phyloP scores from a whole-genome alignment of 1,140 invertebrate genomes.

The Drosophila mayri region DNA sequence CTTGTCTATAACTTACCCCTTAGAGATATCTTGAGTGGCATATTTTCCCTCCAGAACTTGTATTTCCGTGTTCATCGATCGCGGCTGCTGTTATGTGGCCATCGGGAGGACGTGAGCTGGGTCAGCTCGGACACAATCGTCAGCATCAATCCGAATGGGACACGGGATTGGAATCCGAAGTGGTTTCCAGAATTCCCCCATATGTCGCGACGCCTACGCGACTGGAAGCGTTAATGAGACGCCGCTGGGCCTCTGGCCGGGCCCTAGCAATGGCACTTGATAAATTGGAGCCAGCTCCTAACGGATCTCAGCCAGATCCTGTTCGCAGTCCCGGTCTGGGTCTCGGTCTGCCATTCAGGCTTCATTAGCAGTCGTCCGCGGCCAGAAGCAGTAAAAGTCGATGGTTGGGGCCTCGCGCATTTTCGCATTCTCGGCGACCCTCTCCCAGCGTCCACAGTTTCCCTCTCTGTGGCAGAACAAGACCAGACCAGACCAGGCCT shows the following conservation, averaged over 20 bases:
- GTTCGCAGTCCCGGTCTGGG: conserved; percentile 23
- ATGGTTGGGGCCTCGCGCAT: conserved; percentile 12
- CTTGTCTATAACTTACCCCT: background rate
- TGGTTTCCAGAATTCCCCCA: conserved; percentile 24
- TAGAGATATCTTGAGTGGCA: background rate
- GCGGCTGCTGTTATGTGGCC: conserved; percentile 15
- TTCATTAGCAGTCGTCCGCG: conserved; percentile 50
- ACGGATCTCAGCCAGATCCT: conserved; percentile 60
- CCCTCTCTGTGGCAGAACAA: conserved; percentile 36
- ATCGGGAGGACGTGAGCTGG: conserved; percentile 55
- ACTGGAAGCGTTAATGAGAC: conserved; percentile 72
- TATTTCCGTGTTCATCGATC: background rate
- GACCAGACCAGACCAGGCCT: conserved; percentile 18
- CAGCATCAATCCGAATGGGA: conserved; percentile 50
- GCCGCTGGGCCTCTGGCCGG: conserved; percentile 32
- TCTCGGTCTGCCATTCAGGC: conserved; percentile 41
- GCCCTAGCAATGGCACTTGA: conserved; percentile 62
- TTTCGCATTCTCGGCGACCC: conserved; percentile 2
- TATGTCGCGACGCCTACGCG: conserved; percentile 45
- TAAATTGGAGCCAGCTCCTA: conserved; percentile 67
- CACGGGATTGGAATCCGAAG: conserved; percentile 10
- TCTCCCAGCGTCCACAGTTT: conserved; percentile 22
- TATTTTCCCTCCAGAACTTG: background rate
- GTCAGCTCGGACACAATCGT: conserved; percentile 50
- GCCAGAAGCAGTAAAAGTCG: conserved; percentile 55